A percentile compares a stretch with the other conserved stretches of the same genome.
phyloP scores from a whole-genome alignment of 2,113 vertebrate genomes.

The Romanogobio albipinnatus region DNA sequence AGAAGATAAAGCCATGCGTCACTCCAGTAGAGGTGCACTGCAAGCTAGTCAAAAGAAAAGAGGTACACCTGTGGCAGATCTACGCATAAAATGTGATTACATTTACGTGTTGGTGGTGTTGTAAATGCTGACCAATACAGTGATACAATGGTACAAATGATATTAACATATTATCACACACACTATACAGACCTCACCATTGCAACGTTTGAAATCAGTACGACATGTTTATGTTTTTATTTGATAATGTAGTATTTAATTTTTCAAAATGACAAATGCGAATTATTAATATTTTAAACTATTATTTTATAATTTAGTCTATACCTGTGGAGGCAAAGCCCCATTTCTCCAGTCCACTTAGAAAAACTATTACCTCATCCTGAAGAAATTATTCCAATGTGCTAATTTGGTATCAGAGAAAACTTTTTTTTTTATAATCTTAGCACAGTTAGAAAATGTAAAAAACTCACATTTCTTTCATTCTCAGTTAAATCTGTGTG shows the following conservation, averaged over 20 bases:
- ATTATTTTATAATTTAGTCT: not conserved
- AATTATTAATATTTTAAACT: not conserved
- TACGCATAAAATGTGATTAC: not conserved
- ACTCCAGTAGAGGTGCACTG: slow-evolving; percentile 34
- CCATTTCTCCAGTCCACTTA: not conserved
- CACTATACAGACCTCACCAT: not conserved
- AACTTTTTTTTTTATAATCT: not conserved
- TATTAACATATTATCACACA: not conserved
- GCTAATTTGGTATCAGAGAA: not conserved
- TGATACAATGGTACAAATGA: not conserved
- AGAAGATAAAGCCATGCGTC: slow-evolving; percentile 25
- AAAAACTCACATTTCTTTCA: not conserved
- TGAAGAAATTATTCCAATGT: not conserved
- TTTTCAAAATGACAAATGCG: not conserved
- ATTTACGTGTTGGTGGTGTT: not conserved
- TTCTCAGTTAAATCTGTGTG: not conserved
- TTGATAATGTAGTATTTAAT: not conserved
- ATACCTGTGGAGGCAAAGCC: not conserved
- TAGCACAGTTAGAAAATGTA: not conserved
- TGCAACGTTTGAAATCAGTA: not conserved
- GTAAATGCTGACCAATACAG: not conserved
- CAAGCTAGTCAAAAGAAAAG: slow-evolving; percentile 24
- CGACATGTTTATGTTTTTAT: not conserved
- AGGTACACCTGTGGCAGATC: slow-evolving; percentile 40
- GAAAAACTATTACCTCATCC: not conserved